Evolutionary conservation across 92 coral and sea anemone genomes (phyloP), one percentile per base, ranked within the genome.

Genomic region (Palythoa grandiflora): DNA sequence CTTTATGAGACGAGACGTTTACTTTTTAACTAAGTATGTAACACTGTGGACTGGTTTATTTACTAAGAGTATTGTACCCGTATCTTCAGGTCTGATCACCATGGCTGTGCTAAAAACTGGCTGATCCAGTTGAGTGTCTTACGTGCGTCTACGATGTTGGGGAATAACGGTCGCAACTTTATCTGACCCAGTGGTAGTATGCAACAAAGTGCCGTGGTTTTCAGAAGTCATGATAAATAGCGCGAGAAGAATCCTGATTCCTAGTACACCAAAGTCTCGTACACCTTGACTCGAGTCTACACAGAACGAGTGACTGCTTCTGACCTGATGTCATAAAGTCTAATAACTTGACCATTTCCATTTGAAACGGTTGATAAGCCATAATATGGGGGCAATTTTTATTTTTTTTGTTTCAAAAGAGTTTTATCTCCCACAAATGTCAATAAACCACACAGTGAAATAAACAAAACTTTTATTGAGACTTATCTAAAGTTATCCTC

Each of bases 51-150:
- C 28, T 16, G 38, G 40, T 35, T 28, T 37, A 51, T 86, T 55
- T 15, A 48, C 40, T 73, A 59, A 28, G 75, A 59, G 3, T 59
- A 14, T 13, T 17, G 3, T 65, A n/a, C 75, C 6, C 1, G 3
- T 70, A 35, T 35, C 9, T 89, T 38, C 71, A 92, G 95, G 95
- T 8, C 83, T 92, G 20, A 88, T 89, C 38, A 92, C 95, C 5
- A 92, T 92, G 95, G 95, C 91, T 28, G 79, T 92, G 9, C 44
- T 92, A 68, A 89, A 85, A 77, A 44, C 89, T 47, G 57, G 83
- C 16, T 88, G 57, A 54, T 63, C 6, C 5, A 7, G n/a, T n/a
- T n/a, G 10, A 54, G 61, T 10, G 70, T 63, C 70, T 35, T 8
- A 16, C n/a, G 28, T 35, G 6, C 48, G 50, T n/a, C 37, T 63